A percentile compares a stretch with the other conserved stretches of the same genome.
Conservation (phyloP, 2,888 invertebrate species). For the Proisotoma minuta region DNA sequence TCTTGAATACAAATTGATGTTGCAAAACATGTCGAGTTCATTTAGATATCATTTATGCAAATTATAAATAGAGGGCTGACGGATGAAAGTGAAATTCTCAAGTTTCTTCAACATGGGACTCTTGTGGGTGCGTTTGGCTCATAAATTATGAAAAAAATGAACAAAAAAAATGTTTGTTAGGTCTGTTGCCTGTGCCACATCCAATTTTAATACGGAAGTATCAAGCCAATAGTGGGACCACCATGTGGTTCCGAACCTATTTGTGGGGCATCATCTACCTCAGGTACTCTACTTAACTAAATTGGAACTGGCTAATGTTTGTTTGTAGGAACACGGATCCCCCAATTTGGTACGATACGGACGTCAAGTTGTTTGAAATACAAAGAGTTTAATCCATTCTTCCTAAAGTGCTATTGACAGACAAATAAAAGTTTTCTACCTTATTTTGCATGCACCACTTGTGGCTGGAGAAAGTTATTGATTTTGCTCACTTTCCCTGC, state of each 20-base stretch:
- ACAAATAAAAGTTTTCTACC: no score
- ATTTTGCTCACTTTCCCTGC: constrained; percentile 5
- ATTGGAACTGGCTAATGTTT: no score
- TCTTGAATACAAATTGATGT: no score
- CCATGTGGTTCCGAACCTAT: constrained; percentile 98
- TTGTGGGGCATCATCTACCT: constrained; percentile 99
- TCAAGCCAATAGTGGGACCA: constrained; percentile 97
- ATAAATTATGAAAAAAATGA: no score
- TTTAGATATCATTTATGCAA: neutral
- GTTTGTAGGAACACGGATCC: constrained; percentile 88
- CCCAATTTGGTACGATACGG: constrained; percentile 99
- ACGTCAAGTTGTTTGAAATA: constrained; percentile 97
- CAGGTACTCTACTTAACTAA: constrained; percentile 58
- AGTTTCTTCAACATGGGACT: constrained; percentile 95
- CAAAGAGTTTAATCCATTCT: constrained; percentile 69
- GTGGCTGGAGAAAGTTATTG: no score
- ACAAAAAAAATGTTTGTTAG: no score
- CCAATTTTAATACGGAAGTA: constrained; percentile 98
- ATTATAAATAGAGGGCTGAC: constrained; percentile 79
- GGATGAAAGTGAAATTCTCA: constrained; percentile 98
- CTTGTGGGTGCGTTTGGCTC: constrained; percentile 65
- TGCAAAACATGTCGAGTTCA: neutral
- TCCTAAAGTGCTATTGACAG: no score
- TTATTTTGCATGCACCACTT: no score
- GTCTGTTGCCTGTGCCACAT: constrained; percentile 91